These are phyloP conservation scores for Gulo gulo DNA, from an alignment of 2,113 vertebrate genomes.

Conservation along the genomic window DNA sequence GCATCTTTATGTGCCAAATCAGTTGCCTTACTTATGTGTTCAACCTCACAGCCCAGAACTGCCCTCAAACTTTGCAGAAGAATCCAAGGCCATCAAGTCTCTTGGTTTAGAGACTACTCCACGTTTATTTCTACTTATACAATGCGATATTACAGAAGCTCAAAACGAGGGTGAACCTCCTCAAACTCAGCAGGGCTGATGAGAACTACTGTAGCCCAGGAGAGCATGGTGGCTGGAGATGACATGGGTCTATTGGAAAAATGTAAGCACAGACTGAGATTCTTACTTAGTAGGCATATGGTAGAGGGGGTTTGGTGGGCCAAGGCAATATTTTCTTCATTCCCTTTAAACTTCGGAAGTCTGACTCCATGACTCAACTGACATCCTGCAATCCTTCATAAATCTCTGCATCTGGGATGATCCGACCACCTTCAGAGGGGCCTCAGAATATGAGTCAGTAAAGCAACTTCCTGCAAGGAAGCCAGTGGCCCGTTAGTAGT, in stretches of 20 bases:
- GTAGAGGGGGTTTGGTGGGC: neutral
- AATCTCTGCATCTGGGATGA: neutral
- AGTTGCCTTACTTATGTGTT: neutral
- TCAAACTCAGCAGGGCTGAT: neutral
- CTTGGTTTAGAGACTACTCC: neutral
- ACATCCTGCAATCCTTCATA: neutral
- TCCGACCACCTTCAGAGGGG: neutral
- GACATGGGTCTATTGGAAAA: neutral
- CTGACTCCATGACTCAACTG: neutral
- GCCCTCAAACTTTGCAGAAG: neutral
- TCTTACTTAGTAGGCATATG: neutral
- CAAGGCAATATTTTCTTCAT: neutral
- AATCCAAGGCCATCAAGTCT: neutral
- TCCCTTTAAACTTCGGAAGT: neutral
- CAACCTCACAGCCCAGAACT: neutral
- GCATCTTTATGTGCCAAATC: neutral
- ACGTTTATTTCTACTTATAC: neutral
- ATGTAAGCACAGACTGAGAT: neutral
- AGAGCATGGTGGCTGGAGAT: neutral
- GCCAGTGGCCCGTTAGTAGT: neutral
- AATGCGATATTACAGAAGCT: neutral
- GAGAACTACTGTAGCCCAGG: neutral
- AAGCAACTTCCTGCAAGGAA: neutral
- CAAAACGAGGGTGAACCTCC: neutral
- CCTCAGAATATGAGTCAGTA: neutral